These are phyloP conservation scores for Agrotis clavis DNA, from an alignment of 2,888 invertebrate genomes.

Conservation along the genomic window DNA sequence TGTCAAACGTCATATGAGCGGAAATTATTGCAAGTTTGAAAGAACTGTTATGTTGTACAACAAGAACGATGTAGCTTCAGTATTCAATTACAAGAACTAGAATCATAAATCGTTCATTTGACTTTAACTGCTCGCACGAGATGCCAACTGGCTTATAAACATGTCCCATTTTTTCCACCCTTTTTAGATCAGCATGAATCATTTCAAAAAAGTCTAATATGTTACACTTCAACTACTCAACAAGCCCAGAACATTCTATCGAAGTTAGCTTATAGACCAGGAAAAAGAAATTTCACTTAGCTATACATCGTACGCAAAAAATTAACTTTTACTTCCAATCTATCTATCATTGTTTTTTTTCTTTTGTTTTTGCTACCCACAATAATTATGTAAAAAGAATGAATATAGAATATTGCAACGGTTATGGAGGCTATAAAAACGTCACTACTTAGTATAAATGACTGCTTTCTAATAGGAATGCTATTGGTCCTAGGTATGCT, in stretches of 20 bases:
- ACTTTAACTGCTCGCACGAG: slow-evolving; percentile 53
- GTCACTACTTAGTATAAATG: slow-evolving; percentile 61
- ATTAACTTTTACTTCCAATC: slow-evolving; percentile 50
- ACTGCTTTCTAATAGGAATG: slow-evolving; percentile 69
- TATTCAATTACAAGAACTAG: slow-evolving; percentile 55
- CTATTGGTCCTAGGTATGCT: slow-evolving; percentile 58
- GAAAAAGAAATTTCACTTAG: slow-evolving; percentile 49
- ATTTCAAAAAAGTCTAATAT: slow-evolving; percentile 57
- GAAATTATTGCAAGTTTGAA: slow-evolving; percentile 33
- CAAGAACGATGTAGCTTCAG: slow-evolving; percentile 24
- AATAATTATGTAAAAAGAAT: slow-evolving; percentile 62
- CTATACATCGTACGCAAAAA: slow-evolving; percentile 37
- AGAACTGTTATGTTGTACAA: slow-evolving; percentile 37
- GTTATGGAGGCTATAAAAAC: slow-evolving; percentile 64
- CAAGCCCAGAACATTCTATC: slow-evolving; percentile 51
- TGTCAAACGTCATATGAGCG: slow-evolving; percentile 37
- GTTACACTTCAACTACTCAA: slow-evolving; percentile 63
- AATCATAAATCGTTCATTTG: slow-evolving; percentile 52
- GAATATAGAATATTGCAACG: slow-evolving; percentile 59
- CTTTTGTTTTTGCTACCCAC: slow-evolving; percentile 39
- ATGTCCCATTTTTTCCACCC: slow-evolving; percentile 58
- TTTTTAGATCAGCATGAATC: slow-evolving; percentile 49
- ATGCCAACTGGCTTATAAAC: slow-evolving; percentile 59
- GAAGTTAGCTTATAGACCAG: slow-evolving; percentile 49
- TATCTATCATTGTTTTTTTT: slow-evolving; percentile 61